These are phyloP conservation scores for Herpailurus yagouaroundi DNA, from an alignment of 2,113 vertebrate species.

Conservation along the genomic window DNA sequence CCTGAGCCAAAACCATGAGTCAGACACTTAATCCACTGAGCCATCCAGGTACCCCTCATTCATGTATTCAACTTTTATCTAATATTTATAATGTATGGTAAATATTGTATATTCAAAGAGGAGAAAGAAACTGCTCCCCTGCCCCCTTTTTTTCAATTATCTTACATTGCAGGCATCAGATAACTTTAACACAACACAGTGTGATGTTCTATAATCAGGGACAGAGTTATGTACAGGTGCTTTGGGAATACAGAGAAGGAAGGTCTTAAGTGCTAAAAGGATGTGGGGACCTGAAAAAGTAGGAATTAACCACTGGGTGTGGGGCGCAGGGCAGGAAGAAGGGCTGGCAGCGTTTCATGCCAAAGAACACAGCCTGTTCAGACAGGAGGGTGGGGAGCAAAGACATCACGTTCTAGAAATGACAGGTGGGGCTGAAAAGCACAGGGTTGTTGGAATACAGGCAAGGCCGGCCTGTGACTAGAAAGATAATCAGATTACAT, in stretches of 20 bases:
- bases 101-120: not conserved
- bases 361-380: not conserved
- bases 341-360: not conserved
- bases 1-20: no score
- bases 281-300: not conserved
- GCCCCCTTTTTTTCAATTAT: not conserved
- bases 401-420: not conserved
- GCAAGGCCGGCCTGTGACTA: not conserved
- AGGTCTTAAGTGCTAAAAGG: not conserved
- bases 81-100: not conserved
- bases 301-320: not conserved
- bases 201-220: not conserved
- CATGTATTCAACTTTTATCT: not conserved
- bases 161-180: not conserved
- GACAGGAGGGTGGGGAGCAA: not conserved
- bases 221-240: not conserved
- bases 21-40: no score
- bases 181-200: not conserved
- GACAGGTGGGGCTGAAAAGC: not conserved
- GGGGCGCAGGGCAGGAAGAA: not conserved
- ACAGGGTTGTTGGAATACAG: not conserved
- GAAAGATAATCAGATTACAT: not conserved
- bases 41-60: not conserved
- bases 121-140: not conserved
- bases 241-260: not conserved